phyloP scores from a whole-genome alignment of 2,797 vertebrate genomes.

The Sebastes jordani region DNA sequence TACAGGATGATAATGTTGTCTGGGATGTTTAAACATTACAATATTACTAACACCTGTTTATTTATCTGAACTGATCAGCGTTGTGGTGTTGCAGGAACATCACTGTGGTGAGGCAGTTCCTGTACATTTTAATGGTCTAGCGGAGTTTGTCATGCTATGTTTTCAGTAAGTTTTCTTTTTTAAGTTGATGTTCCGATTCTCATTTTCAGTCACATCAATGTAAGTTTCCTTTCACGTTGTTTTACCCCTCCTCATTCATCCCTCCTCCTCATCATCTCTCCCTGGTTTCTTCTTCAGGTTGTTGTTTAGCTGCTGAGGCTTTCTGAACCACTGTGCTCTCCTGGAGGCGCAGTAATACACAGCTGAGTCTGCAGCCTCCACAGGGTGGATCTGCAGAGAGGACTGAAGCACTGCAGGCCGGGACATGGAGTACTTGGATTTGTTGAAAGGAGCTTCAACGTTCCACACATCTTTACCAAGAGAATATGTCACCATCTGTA shows the following conservation, averaged over 20 bases:
- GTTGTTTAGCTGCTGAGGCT: slow-evolving; percentile 41
- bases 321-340: slow-evolving; percentile 48
- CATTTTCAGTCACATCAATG: background rate
- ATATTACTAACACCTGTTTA: slow-evolving; percentile 36
- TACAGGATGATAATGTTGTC: background rate
- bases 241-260: background rate
- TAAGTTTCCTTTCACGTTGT: accelerated
- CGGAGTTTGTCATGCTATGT: background rate
- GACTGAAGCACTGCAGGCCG: background rate
- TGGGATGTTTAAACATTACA: background rate
- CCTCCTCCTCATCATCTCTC: background rate
- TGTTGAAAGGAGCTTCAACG: slow-evolving; percentile 16
- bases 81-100: slow-evolving; percentile 11
- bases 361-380: slow-evolving; percentile 46
- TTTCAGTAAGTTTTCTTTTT: background rate
- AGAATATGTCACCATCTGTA: slow-evolving; percentile 44
- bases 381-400: slow-evolving; percentile 20
- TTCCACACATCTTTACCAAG: accelerated
- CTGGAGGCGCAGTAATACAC: slow-evolving; percentile 73
- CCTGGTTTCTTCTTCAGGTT: slow-evolving; percentile 40
- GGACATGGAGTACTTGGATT: slow-evolving; percentile 27
- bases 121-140: background rate
- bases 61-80: slow-evolving; percentile 41
- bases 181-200: background rate
- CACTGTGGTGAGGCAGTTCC: background rate